phyloP scores from a whole-genome alignment of 2,888 invertebrate genomes.

The Sceliomorpha sp. region DNA sequence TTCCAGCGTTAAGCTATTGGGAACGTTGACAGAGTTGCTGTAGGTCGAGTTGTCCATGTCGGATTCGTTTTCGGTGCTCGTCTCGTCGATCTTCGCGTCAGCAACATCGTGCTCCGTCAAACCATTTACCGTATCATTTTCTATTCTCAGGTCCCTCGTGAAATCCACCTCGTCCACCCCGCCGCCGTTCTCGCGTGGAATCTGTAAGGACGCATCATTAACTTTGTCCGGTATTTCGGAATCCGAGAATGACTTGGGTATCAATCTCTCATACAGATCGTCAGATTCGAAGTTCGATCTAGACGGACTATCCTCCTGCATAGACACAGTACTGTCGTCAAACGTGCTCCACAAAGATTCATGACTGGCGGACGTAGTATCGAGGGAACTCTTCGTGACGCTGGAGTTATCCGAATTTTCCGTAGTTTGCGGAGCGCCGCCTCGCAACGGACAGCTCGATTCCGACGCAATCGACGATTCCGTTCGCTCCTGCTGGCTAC shows the following conservation, averaged over 20 bases:
- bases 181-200: neutral
- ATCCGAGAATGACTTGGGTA: slow-evolving; percentile 71
- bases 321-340: slow-evolving; percentile 72
- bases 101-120: too few species aligned
- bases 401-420: slow-evolving; percentile 66
- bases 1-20: slow-evolving; percentile 59
- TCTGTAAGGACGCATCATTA: neutral
- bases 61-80: slow-evolving; percentile 13
- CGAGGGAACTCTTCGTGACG: slow-evolving; percentile 67
- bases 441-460: slow-evolving; percentile 57
- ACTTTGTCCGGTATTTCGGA: slow-evolving; percentile 61
- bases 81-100: too few species aligned
- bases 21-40: slow-evolving; percentile 59
- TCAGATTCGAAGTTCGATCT: slow-evolving; percentile 9
- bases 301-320: slow-evolving; percentile 65
- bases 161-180: slow-evolving; percentile 26
- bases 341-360: slow-evolving; percentile 75
- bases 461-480: slow-evolving; percentile 69
- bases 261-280: slow-evolving; percentile 8
- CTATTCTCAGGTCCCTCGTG: slow-evolving; percentile 1
- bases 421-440: neutral
- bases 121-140: too few species aligned
- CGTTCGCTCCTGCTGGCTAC: too few species aligned
- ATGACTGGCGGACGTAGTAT: slow-evolving; percentile 72
- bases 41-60: slow-evolving; percentile 60